phyloP scores from a whole-genome alignment of 2,888 invertebrate genomes.

The Microctonus aethiopoides region DNA sequence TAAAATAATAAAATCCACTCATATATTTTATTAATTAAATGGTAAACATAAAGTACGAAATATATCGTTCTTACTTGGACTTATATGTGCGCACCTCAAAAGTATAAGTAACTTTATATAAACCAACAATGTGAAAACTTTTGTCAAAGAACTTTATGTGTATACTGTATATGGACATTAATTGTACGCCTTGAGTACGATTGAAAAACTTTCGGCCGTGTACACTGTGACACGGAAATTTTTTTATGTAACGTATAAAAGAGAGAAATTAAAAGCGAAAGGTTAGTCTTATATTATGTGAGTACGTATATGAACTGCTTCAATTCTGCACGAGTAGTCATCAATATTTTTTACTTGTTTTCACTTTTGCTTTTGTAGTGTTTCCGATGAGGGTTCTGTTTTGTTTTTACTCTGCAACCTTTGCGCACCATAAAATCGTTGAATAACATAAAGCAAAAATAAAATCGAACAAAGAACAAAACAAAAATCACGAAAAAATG shows the following conservation, averaged over 20 bases:
- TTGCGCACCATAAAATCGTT: background rate
- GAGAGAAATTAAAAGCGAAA: background rate
- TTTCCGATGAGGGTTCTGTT: background rate
- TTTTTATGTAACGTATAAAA: background rate
- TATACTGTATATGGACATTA: background rate
- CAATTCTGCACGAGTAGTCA: background rate
- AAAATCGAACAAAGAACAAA: background rate
- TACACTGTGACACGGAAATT: background rate
- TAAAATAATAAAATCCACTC: too few relatives aligned
- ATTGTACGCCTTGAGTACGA: constrained; percentile 7
- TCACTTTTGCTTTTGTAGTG: background rate
- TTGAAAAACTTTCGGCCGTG: constrained; percentile 8
- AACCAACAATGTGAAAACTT: constrained; percentile 8
- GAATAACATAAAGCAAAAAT: background rate
- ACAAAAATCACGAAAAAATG: background rate
- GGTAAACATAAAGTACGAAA: background rate
- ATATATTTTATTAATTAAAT: too few relatives aligned
- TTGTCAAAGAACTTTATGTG: background rate
- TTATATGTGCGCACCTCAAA: background rate
- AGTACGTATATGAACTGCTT: background rate
- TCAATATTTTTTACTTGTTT: background rate
- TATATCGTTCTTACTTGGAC: background rate
- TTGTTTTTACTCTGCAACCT: background rate
- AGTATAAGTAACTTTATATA: constrained; percentile 11
- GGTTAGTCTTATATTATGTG: background rate